Conservation (phyloP, 2,888 invertebrate genomes). For the Lasioglossum zephyrum region DNA sequence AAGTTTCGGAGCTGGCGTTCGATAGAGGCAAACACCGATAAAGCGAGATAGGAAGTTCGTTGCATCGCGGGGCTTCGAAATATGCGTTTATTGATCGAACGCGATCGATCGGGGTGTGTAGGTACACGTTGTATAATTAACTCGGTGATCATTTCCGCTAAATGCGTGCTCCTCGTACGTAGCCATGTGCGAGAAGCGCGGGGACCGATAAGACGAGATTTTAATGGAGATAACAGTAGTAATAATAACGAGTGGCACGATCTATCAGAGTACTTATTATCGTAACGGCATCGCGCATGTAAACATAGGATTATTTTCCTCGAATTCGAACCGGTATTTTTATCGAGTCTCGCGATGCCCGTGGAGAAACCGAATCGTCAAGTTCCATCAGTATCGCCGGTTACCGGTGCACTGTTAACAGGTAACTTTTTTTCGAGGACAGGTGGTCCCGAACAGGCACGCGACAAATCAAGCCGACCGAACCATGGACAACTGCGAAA, state of each 20-base stretch:
- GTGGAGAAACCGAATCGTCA: constrained; percentile 51
- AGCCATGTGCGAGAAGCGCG: background rate
- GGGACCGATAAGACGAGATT: constrained; percentile 42
- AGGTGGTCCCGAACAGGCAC: constrained; percentile 79
- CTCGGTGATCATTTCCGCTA: background rate
- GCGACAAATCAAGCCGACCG: constrained; percentile 81
- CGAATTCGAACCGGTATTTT: constrained; percentile 43
- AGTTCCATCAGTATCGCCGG: constrained; percentile 68
- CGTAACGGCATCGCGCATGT: constrained; percentile 48
- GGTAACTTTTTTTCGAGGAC: constrained; percentile 76
- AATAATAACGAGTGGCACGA: constrained; percentile 36
- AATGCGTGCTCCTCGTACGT: background rate
- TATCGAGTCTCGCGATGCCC: constrained; percentile 25
- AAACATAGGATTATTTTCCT: constrained; percentile 26
- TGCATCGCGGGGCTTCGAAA: background rate
- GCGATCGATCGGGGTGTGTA: background rate
- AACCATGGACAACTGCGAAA: constrained; percentile 53
- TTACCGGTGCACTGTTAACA: constrained; percentile 74
- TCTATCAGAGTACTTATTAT: constrained; percentile 45
- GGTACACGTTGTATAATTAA: background rate
- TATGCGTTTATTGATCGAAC: background rate
- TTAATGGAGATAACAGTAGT: constrained; percentile 27
- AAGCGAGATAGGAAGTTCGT: constrained; percentile 2
- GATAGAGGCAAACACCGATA: constrained; percentile 14
- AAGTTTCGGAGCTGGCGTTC: constrained; percentile 10